Conservation (phyloP, 2,797 vertebrate species). For the Neopelma chrysocephalum region DNA sequence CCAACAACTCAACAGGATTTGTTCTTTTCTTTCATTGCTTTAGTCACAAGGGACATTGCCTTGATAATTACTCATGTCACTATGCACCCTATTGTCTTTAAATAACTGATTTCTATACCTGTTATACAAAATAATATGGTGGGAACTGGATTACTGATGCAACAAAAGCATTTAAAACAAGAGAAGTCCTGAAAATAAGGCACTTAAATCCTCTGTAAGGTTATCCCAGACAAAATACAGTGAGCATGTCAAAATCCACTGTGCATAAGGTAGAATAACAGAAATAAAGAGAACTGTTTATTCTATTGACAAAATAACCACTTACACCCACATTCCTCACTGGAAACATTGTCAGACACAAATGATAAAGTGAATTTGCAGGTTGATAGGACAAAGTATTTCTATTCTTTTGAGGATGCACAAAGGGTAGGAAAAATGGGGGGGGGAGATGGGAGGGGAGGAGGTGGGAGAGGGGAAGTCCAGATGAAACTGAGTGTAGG, state of each 20-base stretch:
- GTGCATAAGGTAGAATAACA: not conserved
- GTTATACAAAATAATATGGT: not conserved
- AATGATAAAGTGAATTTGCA: not conserved
- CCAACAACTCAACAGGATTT: not conserved
- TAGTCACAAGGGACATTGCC: not conserved
- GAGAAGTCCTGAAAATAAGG: not conserved
- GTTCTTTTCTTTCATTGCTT: not conserved
- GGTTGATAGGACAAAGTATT: not conserved
- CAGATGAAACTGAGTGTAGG: not conserved
- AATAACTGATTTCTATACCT: not conserved
- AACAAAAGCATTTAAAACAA: not conserved
- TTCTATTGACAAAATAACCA: not conserved
- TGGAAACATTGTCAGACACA: not conserved
- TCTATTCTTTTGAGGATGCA: not conserved
- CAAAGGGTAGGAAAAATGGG: not conserved
- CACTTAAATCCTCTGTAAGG: not conserved
- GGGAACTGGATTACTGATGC: not conserved
- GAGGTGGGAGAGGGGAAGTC: not conserved
- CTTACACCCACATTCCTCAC: rapidly evolving
- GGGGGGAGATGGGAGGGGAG: rapidly evolving
- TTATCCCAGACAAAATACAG: not conserved
- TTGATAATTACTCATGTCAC: not conserved
- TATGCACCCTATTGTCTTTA: not conserved
- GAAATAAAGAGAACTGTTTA: not conserved
- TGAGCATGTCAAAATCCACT: not conserved